Evolutionary conservation across 2,797 vertebrate species (phyloP), one percentile per base, ranked within the genome.

Genomic region (Enteromius anoplus): DNA sequence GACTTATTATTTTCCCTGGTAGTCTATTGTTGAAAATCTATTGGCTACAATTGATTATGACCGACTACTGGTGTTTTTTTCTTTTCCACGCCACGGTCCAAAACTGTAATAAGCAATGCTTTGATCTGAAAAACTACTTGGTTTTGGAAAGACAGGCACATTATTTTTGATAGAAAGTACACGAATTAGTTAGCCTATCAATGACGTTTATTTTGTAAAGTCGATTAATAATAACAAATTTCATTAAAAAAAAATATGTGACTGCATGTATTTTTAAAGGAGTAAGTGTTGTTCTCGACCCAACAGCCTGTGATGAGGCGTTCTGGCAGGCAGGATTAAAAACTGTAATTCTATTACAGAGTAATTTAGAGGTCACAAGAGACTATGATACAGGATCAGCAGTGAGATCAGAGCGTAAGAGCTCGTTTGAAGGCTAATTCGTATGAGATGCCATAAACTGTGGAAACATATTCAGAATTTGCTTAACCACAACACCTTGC

Each of bases 301-400:
- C 42, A 70, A 21, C 58, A 69, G 53, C 53, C 70, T 79, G 29
- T 32, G 68, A 69, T 84, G 55, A 73, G 79, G 70, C 37, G 75
- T 55, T 79, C 40, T 80, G 49, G 94, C 91, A 94, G 90, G 90
- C 87, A 88, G 92, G 91, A 93, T 94, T 94, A 93, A 90, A 94
- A 93, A 92, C 91, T 92, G 91, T 93, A 93, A 93, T 93, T 95
- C 92, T 95, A 95, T 96, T 95, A 95, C 93, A 95, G 65, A 89
- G 93, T 93, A 93, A 95, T 94, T 94, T 92, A 92, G 93, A 93
- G 93, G 93, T 95, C 93, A 93, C 86, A 72, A 91, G 90, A 93
- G 91, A 92, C 94, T 91, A 92, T 93, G 93, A 95, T 94, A 95
- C 92, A 91, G 92, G 94, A 95, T 95, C 93, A 95, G 91, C 87